phyloP scores from a whole-genome alignment of 92 coral and sea anemone genomes.

The Zoanthus sansibaricus region DNA sequence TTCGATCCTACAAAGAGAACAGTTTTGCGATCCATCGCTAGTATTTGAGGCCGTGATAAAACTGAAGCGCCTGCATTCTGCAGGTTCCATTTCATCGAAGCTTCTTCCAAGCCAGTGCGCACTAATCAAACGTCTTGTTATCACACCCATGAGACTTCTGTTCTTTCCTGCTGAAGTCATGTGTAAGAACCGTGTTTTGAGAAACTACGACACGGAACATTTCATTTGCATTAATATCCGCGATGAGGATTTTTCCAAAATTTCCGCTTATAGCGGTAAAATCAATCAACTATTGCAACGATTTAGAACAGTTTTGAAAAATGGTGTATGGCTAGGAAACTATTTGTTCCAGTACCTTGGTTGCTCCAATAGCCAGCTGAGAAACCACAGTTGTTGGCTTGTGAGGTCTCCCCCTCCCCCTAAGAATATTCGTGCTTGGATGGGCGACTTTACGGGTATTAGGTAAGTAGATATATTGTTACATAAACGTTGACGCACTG shows the following conservation, averaged over 20 bases:
- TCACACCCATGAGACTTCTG: slow-evolving; percentile 90
- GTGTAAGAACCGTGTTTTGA: slow-evolving; percentile 95
- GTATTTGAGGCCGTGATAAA: slow-evolving; percentile 66
- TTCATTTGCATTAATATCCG: slow-evolving; percentile 87
- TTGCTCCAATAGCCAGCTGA: slow-evolving; percentile 95
- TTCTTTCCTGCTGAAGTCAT: slow-evolving; percentile 88
- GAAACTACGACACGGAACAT: slow-evolving; percentile 74
- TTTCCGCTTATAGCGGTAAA: slow-evolving; percentile 74
- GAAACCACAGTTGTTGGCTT: slow-evolving; percentile 98
- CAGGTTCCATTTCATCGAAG: slow-evolving; percentile 52
- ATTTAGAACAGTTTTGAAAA: slow-evolving; percentile 63
- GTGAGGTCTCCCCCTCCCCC: slow-evolving; percentile 79
- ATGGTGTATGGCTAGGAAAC: slow-evolving; percentile 76
- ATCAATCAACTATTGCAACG: slow-evolving; percentile 68
- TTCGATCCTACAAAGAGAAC: slow-evolving; percentile 57
- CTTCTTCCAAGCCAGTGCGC: slow-evolving; percentile 87
- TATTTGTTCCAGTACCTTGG: slow-evolving; percentile 77
- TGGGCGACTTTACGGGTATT: slow-evolving; percentile 93
- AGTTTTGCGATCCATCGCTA: slow-evolving; percentile 83
- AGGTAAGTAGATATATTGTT: slow-evolving; percentile 61
- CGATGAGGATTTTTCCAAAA: slow-evolving; percentile 94
- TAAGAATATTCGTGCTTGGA: slow-evolving; percentile 85
- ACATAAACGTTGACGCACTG: neutral
- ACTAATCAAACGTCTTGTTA: slow-evolving; percentile 86
- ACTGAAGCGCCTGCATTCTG: slow-evolving; percentile 52